Conservation (phyloP, 1,140 invertebrate genomes). For the Drosophila azteca region DNA sequence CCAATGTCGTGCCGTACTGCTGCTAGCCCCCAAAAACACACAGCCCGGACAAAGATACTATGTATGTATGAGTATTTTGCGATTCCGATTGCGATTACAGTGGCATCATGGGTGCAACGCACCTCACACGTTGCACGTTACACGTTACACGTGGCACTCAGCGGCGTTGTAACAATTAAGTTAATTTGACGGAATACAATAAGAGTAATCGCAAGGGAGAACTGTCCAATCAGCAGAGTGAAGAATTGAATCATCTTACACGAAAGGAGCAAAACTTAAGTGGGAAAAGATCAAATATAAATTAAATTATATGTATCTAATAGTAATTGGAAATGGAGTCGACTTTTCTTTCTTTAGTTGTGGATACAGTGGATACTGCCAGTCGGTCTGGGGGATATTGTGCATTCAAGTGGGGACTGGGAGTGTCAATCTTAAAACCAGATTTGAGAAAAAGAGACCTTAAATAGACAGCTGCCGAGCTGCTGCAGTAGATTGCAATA, state of each 20-base stretch:
- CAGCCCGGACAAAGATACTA: conserved; percentile 6
- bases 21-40: conserved; percentile 15
- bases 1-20: neutral
- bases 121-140: no score
- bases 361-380: neutral
- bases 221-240: conserved; percentile 22
- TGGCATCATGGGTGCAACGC: no score
- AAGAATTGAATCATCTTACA: neutral
- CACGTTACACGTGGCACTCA: conserved; percentile 30
- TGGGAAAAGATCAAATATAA: conserved; percentile 35
- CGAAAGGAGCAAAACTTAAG: conserved; percentile 7
- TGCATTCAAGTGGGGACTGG: no score
- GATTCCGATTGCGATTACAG: neutral
- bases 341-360: neutral
- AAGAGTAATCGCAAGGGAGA: conserved; percentile 63
- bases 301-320: conserved; percentile 38
- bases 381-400: neutral
- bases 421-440: no score
- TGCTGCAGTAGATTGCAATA: conserved; percentile 1
- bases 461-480: conserved; percentile 4
- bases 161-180: conserved; percentile 71
- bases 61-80: neutral
- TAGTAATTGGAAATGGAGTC: conserved; percentile 13
- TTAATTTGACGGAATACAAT: conserved; percentile 80
- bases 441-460: neutral